Conservation (phyloP, 1,140 invertebrate genomes). For the Neelides sp. region DNA sequence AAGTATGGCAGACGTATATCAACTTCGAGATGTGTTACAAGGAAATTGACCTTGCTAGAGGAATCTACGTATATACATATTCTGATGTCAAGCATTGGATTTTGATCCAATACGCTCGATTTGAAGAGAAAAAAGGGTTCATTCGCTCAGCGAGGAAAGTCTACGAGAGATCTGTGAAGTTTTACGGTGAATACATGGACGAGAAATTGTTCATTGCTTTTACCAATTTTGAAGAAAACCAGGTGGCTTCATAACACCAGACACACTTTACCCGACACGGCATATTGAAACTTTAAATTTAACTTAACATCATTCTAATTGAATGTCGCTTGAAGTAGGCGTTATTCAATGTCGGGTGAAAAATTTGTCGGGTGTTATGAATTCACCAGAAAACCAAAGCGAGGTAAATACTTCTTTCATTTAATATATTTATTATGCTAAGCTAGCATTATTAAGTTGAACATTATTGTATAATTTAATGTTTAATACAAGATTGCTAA, state of each 20-base stretch:
- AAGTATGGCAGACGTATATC: conserved; percentile 98
- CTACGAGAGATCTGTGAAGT: conserved; percentile 89
- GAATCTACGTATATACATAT: conserved; percentile 92
- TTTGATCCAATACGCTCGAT: conserved; percentile 90
- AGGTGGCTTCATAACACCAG: too few species aligned
- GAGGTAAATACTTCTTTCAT: conserved; percentile 46
- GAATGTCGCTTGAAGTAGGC: too few species aligned
- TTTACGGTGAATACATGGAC: conserved; percentile 91
- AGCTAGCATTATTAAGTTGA: too few species aligned
- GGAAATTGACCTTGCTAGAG: conserved; percentile 83
- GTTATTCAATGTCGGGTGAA: too few species aligned
- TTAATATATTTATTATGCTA: neutral
- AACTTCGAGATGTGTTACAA: conserved; percentile 98
- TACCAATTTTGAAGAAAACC: conserved; percentile 96
- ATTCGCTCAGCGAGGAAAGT: conserved; percentile 77
- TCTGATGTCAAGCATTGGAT: conserved; percentile 94
- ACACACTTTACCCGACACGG: too few species aligned
- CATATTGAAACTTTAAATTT: too few species aligned
- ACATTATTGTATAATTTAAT: too few species aligned
- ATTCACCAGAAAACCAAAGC: too few species aligned
- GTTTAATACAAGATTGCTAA: too few species aligned
- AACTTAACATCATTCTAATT: too few species aligned
- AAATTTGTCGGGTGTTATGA: too few species aligned
- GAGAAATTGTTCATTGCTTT: conserved; percentile 92
- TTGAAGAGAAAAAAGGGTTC: conserved; percentile 92